Percentiles rank a stretch among this genome's conserved stretches.
Evolutionary conservation across 2,113 vertebrate genomes (phyloP).

Genomic region (Megaleporinus macrocephalus): DNA sequence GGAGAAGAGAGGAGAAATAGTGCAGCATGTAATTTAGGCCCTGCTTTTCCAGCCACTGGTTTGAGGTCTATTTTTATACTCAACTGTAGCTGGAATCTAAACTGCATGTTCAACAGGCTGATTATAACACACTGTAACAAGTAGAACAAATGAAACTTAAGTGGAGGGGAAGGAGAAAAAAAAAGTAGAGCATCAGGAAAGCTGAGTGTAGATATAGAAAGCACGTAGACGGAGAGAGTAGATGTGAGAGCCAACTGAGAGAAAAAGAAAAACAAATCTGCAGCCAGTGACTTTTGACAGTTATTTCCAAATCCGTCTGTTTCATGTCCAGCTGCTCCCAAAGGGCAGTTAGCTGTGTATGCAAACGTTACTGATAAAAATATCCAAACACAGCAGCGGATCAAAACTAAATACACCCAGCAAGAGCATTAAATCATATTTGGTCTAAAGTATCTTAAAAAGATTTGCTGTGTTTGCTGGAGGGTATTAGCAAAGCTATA

Average conservation of each 20-base stretch:
- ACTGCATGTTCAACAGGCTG: constrained; percentile 7
- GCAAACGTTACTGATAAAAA: constrained; percentile 22
- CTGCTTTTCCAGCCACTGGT: constrained; percentile 25
- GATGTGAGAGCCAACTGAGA: neutral
- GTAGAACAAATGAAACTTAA: neutral
- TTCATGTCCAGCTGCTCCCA: constrained; percentile 37
- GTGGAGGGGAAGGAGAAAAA: neutral
- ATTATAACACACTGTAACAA: neutral
- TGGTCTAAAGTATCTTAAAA: neutral
- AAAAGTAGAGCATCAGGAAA: constrained; percentile 3
- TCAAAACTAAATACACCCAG: constrained; percentile 18
- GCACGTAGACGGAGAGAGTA: neutral
- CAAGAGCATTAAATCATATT: constrained; percentile 11
- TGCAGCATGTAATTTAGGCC: constrained; percentile 44
- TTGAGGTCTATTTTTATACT: constrained; percentile 43
- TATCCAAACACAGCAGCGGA: constrained; percentile 1
- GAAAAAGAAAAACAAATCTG: constrained; percentile 18
- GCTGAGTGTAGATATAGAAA: neutral
- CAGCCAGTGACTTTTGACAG: constrained; percentile 13
- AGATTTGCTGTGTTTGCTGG: neutral
- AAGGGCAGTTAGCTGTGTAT: constrained; percentile 18
- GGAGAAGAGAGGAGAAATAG: neutral
- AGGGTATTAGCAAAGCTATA: neutral
- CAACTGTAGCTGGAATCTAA: constrained; percentile 14
- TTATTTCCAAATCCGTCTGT: constrained; percentile 40